A percentile compares a stretch with the other conserved stretches of the same genome.
These are phyloP conservation scores for Drosophila longiperda DNA, from an alignment of 2,888 invertebrate genomes.

Conservation along the genomic window DNA sequence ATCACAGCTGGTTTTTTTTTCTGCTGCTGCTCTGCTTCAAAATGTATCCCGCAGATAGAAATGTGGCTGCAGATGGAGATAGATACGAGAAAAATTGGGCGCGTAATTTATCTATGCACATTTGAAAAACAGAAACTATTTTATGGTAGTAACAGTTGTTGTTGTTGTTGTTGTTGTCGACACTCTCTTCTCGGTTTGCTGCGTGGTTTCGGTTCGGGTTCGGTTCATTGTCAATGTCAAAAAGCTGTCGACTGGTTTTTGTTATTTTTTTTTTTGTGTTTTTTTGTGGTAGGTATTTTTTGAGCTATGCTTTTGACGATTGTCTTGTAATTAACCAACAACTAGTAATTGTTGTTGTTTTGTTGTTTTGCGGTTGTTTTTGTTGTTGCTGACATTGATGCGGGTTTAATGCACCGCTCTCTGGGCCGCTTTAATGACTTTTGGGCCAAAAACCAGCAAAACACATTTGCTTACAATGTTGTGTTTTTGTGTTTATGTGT, in stretches of 20 bases:
- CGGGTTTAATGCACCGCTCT: slow-evolving; percentile 74
- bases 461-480: slow-evolving; percentile 39
- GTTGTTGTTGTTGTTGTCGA: slow-evolving; percentile 20
- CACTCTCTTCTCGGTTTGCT: slow-evolving; percentile 21
- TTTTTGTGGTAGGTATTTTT: slow-evolving; percentile 24
- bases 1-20: slow-evolving; percentile 20
- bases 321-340: slow-evolving; percentile 69
- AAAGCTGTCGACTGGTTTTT: slow-evolving; percentile 68
- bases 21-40: neutral
- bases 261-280: neutral
- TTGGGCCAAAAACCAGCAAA: slow-evolving; percentile 36
- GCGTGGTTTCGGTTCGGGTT: neutral
- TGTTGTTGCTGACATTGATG: slow-evolving; percentile 68
- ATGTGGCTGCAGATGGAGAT: slow-evolving; percentile 8
- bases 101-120: slow-evolving; percentile 64
- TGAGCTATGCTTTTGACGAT: slow-evolving; percentile 61
- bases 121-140: slow-evolving; percentile 48
- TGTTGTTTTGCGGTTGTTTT: slow-evolving; percentile 31
- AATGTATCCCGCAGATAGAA: slow-evolving; percentile 45
- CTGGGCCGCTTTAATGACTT: slow-evolving; percentile 52
- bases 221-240: slow-evolving; percentile 78
- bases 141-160: slow-evolving; percentile 5
- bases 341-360: slow-evolving; percentile 46
- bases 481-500: slow-evolving; percentile 4
- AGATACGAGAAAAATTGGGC: slow-evolving; percentile 21